Evolutionary conservation across 92 coral and sea anemone genomes (phyloP), one percentile per base, ranked within the genome.

Genomic region (Zoanthus solanderi): DNA sequence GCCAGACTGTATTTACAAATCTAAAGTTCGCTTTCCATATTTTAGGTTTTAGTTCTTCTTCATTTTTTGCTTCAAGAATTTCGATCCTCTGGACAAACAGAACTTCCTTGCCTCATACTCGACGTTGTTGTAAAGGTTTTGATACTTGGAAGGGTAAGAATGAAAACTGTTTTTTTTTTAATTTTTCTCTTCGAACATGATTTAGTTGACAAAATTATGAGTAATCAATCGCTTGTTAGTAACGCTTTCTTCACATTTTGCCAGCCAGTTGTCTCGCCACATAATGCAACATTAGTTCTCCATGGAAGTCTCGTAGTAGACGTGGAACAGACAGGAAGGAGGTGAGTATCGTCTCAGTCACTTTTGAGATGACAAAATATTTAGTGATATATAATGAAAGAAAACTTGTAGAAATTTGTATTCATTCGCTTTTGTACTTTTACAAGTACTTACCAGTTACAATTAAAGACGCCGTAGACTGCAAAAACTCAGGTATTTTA

Each of bases 11-110:
- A 37, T 37, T 37, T 37, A 37, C 42, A 37, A 37, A 37, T 37
- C 42, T 37, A 37, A 37, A 37, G n/a, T 9, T 10, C 50, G 46
- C 63, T 58, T 57, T 8, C 47, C 58, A 3, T 77, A 14, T 34
- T 16, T 16, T 72, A 94, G 98, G 92, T 93, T 84, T 76, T 94
- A 72, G 52, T 93, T 68, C 88, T 91, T 50, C 93, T 94, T n/a
- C 96, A 94, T 79, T 89, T 84, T 54, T 50, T 88, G 53, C 78
- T 93, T 6, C 98, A 94, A 47, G 85, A 92, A 65, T 18, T 82
- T 6, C 71, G 78, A 68, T 9, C 66, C 12, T 13, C 87, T 23
- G 66, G 79, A 15, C 17, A 75, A 81, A 46, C 60, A 52, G 87
- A 61, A 71, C 89, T 91, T 17, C 48, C 58, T 65, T 85, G 77